Evolutionary conservation across 2,888 invertebrate genomes (phyloP).

Genomic region (Luperina nickerlii): DNA sequence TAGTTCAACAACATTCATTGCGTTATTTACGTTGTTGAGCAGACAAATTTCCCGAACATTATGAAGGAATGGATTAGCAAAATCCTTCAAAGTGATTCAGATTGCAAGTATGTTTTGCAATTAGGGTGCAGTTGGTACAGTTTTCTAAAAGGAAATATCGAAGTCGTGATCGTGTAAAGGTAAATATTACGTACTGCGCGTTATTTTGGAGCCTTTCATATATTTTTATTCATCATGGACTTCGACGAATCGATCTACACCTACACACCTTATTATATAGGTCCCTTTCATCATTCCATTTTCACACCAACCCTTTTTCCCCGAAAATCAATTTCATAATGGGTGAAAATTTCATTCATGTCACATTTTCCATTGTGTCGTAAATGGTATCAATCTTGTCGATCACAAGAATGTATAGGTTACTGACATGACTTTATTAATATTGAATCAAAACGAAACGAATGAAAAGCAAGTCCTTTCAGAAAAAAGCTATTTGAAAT

Average conservation of each 20-base stretch:
- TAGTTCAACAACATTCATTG: not conserved
- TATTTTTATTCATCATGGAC: not conserved
- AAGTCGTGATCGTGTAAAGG: too few relatives aligned
- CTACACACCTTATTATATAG: not conserved
- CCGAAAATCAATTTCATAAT: conserved; percentile 41
- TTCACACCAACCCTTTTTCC: conserved; percentile 31
- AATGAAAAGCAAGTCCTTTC: not conserved
- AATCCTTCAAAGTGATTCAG: too few relatives aligned
- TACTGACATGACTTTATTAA: conserved; percentile 22
- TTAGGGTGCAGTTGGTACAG: not conserved
- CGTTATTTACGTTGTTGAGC: not conserved
- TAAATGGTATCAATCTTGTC: conserved; percentile 42
- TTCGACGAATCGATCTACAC: not conserved
- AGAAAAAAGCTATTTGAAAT: not conserved
- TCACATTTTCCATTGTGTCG: conserved; percentile 35
- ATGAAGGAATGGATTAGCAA: too few relatives aligned
- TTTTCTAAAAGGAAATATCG: conserved; percentile 5
- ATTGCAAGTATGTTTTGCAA: not conserved
- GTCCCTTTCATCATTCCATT: conserved; percentile 12
- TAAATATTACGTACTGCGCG: not conserved
- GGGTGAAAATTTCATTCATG: conserved; percentile 36
- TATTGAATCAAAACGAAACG: conserved; percentile 3
- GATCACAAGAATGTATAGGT: conserved; percentile 28
- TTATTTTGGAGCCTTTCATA: not conserved
- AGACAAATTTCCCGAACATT: not conserved